Percentiles rank a stretch among this genome's conserved stretches.
phyloP scores from a whole-genome alignment of 2,888 invertebrate species.

The Limenitis camilla region DNA sequence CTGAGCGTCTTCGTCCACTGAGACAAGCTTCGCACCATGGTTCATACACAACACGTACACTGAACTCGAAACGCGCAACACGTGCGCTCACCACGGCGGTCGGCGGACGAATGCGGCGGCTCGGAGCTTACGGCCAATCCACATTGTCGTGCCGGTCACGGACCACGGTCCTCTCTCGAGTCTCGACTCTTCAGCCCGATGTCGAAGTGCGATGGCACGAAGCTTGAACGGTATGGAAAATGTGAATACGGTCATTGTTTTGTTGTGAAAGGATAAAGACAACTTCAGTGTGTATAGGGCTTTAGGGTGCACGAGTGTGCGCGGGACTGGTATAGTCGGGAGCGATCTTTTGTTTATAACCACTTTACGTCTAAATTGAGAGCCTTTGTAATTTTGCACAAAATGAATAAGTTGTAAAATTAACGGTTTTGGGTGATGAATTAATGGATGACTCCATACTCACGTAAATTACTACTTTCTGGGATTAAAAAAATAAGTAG shows the following conservation, averaged over 20 bases:
- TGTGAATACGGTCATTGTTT: background rate
- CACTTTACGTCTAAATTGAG: constrained; percentile 28
- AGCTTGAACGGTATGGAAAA: constrained; percentile 23
- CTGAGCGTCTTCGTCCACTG: constrained; percentile 94
- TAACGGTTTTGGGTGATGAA: background rate
- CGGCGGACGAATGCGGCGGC: constrained; percentile 53
- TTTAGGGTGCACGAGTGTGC: constrained; percentile 12
- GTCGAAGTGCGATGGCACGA: constrained; percentile 34
- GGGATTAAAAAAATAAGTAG: no score
- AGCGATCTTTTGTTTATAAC: constrained; percentile 60
- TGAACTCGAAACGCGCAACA: constrained; percentile 44
- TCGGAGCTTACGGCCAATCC: background rate
- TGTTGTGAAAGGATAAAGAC: background rate
- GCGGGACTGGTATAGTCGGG: constrained; percentile 32
- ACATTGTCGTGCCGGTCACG: background rate
- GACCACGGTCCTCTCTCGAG: background rate
- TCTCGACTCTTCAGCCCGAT: background rate
- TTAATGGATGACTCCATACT: no score
- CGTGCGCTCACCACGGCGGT: constrained; percentile 48
- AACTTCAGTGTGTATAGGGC: background rate
- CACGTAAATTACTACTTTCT: no score
- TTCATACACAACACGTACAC: constrained; percentile 69
- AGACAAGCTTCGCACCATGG: constrained; percentile 90
- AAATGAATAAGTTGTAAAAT: constrained; percentile 3
- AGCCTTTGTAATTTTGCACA: constrained; percentile 21